Base-by-base conservation (phyloP, 2,113 vertebrate genomes). In the Hassar affinis region DNA sequence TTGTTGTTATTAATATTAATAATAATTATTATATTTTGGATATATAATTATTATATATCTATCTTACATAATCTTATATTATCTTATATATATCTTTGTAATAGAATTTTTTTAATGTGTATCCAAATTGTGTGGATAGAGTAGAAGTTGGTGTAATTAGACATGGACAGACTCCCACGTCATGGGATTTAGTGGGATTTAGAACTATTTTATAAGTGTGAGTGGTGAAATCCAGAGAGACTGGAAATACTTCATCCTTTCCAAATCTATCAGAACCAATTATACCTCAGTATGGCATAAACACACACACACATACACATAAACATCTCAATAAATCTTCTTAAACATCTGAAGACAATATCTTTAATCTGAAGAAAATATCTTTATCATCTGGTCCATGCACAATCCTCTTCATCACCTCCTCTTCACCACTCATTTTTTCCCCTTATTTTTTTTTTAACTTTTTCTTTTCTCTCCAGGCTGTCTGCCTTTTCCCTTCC, bases 321-420 rank as follows among this genome's bases (percentile, higher is more conserved):
- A 80, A 83, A 83, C 62, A 80, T 61, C 91, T 89, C 91, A 91
- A 90, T 88, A 38, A 90, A 88, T 85, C 91, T 90, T 90, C 68
- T 88, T 92, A 93, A 94, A 93, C 91, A 92, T 75, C 89, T 92
- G 88, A 93, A 94, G 87, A 86, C 77, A 86, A 94, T 93, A 92
- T 88, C 89, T 90, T 92, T 86, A 90, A 92, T 71, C 71, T 51
- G 7, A 51, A 51, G 14, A 62, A 51, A 47, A 83, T 57, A 33
- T 77, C 27, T 84, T 54, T 69, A 57, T 82, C 30, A 17, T 76
- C 17, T 35, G 18, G 47, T 79, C 35, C 71, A 11, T 51, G 33
- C 49, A 51, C 87, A 54, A 81, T 88, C 79, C 22, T 84, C 83
- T 87, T 88, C 91, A 93, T 92, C 76, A 5, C 35, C 66, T 69